Base-by-base conservation (phyloP, 2,888 invertebrate genomes). In the Cephus nigrinus region DNA sequence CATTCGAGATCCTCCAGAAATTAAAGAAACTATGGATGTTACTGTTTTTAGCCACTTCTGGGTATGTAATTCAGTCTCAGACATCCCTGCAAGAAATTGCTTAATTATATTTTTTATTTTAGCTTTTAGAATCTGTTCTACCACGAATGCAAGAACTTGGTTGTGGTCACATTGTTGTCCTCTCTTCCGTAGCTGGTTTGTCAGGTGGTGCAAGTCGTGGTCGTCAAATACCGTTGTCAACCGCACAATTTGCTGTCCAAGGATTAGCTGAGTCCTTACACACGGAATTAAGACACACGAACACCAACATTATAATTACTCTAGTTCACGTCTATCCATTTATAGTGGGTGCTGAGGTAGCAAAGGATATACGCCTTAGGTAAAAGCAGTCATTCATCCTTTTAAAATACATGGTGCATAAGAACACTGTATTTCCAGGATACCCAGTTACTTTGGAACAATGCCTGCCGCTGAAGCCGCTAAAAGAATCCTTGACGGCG, bases 201-300 rank as follows among this genome's bases (percentile, higher is more conserved):
- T 94, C 94, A 78, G 93, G 94, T 74, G 92, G 93, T 34, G 92
- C 93, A 74, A 93, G 93, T 82, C 85, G 86, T 33, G 83, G 82
- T n/a, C 86, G 85, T 15, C 93, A 94, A 83, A 93, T 94, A 90
- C 94, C 94, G 0, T 89, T 94, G 23, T 93, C 94, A 78, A 94
- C 94, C 0, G 93, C 94, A 0, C 95, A 95, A 89, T 95, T 95
- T 89, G 95, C 95, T 30, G 93, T 95, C 1, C 94, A 94, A 86
- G 95, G 95, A 4, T 90, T 95, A 68, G 94, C 94, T 0, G 94
- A 95, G 85, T 94, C 94, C 1, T 89, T 95, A 5, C 93, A 93
- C 86, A 94, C 94, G 83, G 94, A 95, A 83, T 89, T 95, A 0
- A 92, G 94, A 69, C 92, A 94, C 69, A 92, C 93, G 40, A 93